phyloP scores from a whole-genome alignment of 1,140 invertebrate genomes.

The Drosophila bocqueti region DNA sequence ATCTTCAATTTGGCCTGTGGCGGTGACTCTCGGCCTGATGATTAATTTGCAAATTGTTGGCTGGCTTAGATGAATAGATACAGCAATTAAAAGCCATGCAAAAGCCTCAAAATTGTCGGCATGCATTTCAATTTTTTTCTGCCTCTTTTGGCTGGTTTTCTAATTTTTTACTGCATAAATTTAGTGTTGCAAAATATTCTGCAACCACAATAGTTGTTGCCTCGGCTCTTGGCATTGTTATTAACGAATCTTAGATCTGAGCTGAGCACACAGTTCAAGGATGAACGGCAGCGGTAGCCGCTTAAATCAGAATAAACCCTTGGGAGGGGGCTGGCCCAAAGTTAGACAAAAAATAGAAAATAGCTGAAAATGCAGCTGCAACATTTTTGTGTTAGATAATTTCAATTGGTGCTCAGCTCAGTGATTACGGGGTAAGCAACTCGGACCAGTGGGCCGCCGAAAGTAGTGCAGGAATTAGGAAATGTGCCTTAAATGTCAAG shows the following conservation, averaged over 20 bases:
- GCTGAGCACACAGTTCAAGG: conserved; percentile 68
- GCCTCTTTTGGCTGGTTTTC: conserved; percentile 19
- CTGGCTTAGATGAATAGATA: conserved; percentile 48
- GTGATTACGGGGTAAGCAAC: conserved; percentile 49
- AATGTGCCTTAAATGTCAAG: conserved; percentile 78
- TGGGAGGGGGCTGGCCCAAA: conserved; percentile 27
- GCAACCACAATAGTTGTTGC: conserved; percentile 50
- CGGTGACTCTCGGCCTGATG: conserved; percentile 19
- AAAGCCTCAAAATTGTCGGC: conserved; percentile 48
- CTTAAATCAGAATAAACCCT: conserved; percentile 54
- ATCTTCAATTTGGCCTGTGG: conserved; percentile 17
- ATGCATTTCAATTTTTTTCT: conserved; percentile 42
- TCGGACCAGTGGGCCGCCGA: conserved; percentile 55
- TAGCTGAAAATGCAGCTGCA: conserved; percentile 59
- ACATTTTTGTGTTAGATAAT: conserved; percentile 69
- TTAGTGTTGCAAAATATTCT: conserved; percentile 59
- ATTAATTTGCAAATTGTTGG: conserved; percentile 57
- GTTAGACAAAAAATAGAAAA: conserved; percentile 3
- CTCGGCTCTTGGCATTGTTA: conserved; percentile 66
- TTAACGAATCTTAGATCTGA: conserved; percentile 60
- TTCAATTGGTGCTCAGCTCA: conserved; percentile 43
- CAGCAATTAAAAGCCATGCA: conserved; percentile 40
- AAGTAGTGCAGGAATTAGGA: conserved; percentile 76
- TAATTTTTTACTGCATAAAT: conserved; percentile 66
- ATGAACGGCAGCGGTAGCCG: conserved; percentile 52